These are phyloP conservation scores for Anthopleura sola DNA, from an alignment of 64 coral and sea anemone genomes.

Conservation along the genomic window DNA sequence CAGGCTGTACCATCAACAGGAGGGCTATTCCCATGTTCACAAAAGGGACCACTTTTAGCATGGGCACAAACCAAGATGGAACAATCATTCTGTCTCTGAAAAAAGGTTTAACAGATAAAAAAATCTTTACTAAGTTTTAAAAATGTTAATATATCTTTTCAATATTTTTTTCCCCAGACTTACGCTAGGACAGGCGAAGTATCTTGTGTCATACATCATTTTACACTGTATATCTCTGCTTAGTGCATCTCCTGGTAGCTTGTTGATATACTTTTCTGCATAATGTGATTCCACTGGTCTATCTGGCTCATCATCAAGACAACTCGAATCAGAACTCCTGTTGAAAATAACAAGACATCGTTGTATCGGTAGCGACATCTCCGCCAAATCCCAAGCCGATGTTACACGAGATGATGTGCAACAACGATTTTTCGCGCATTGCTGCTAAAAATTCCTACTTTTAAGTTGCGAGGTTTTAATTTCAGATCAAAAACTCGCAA, in stretches of 20 bases:
- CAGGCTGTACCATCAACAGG: constrained; percentile 46
- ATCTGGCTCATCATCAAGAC: constrained; percentile 57
- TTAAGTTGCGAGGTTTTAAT: no score
- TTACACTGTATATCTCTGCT: constrained; percentile 68
- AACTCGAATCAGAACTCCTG: constrained; percentile 48
- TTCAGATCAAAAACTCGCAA: no score
- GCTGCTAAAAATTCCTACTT: no score
- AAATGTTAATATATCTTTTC: no score
- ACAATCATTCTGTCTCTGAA: background rate
- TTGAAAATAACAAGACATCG: background rate
- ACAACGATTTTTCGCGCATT: no score
- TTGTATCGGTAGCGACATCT: no score
- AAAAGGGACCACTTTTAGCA: background rate
- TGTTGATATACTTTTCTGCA: constrained; percentile 35
- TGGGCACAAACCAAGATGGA: background rate
- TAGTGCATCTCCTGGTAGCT: constrained; percentile 64
- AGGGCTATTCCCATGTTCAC: background rate
- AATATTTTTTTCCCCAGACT: no score
- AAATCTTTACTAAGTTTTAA: no score
- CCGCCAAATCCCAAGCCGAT: no score
- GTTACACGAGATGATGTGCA: no score
- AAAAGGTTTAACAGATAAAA: background rate
- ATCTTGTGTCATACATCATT: constrained; percentile 27
- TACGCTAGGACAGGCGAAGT: constrained; percentile 8
- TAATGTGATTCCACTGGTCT: background rate